Conservation (phyloP, 2,888 invertebrate genomes). For the Parapristionchus giblindavisi region DNA sequence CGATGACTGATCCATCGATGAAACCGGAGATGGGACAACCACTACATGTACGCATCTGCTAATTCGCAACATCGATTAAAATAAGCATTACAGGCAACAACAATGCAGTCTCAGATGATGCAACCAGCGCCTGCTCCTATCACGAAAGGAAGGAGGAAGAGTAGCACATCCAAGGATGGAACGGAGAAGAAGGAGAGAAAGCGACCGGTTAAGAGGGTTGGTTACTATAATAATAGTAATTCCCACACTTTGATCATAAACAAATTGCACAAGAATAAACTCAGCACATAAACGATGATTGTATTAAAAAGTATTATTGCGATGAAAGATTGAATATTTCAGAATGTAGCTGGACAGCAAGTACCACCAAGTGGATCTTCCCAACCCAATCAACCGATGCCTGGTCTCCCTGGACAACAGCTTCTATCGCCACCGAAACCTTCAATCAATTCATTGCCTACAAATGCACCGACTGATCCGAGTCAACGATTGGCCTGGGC, state of each 20-base stretch:
- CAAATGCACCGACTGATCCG: no score
- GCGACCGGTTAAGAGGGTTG: constrained; percentile 7
- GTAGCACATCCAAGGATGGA: neutral
- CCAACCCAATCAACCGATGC: neutral
- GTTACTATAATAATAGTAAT: no score
- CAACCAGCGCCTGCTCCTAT: neutral
- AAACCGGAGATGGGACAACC: no score
- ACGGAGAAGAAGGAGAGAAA: constrained; percentile 28
- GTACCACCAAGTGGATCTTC: neutral
- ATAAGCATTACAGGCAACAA: no score
- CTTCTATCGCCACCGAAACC: neutral
- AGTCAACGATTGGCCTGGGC: no score
- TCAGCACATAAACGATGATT: no score
- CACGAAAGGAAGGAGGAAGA: neutral
- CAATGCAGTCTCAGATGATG: neutral
- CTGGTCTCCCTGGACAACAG: neutral
- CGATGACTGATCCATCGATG: no score
- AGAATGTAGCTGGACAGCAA: constrained; percentile 6
- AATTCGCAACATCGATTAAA: no score
- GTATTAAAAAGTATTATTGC: neutral
- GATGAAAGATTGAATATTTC: neutral
- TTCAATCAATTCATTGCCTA: no score
- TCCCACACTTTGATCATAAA: no score
- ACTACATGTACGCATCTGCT: no score
- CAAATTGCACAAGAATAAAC: no score